Evolutionary conservation across 2,113 vertebrate genomes (phyloP).

Genomic region (Sebastes fasciatus): DNA sequence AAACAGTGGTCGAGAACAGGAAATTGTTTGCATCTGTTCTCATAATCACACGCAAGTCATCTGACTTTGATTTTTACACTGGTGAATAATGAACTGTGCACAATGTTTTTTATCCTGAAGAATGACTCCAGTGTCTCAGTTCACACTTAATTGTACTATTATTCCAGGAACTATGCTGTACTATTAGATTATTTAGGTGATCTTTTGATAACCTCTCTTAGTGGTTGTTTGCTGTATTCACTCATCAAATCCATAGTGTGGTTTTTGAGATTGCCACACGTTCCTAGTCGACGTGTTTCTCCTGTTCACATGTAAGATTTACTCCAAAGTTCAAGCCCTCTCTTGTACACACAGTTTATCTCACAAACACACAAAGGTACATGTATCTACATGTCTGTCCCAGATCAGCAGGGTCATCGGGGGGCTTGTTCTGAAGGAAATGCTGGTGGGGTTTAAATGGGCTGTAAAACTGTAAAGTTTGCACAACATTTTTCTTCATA

Average conservation of each 20-base stretch:
- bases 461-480: constrained; percentile 2
- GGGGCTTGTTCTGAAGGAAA: background rate
- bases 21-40: background rate
- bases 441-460: background rate
- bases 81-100: background rate
- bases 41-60: background rate
- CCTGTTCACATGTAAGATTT: background rate
- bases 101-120: background rate
- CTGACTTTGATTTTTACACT: constrained; percentile 13
- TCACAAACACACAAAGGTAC: background rate
- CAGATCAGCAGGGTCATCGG: background rate
- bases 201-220: background rate
- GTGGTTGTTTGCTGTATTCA: background rate
- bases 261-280: background rate
- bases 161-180: too few species aligned
- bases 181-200: background rate
- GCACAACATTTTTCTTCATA: background rate
- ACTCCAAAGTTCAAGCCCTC: background rate
- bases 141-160: too few species aligned
- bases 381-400: background rate
- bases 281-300: background rate
- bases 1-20: background rate
- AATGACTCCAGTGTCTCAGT: background rate
- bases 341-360: background rate
- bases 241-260: too few species aligned